Evolutionary conservation across 1,140 invertebrate genomes (phyloP).

Genomic region (Monomorium pharaonis): DNA sequence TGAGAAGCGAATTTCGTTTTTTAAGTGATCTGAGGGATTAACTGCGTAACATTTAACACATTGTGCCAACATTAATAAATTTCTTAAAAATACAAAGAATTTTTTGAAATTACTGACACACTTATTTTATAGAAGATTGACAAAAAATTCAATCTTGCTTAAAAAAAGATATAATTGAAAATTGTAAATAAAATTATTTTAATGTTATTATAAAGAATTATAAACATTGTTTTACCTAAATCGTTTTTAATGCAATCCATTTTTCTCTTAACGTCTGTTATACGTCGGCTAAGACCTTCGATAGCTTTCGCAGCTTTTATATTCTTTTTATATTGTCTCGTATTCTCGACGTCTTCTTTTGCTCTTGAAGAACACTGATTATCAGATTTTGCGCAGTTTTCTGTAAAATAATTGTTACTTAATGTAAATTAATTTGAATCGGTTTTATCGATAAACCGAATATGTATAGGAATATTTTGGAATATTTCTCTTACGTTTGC

Average conservation of each 20-base stretch:
- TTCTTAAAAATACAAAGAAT: neutral
- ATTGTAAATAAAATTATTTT: neutral
- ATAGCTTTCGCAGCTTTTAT: slow-evolving; percentile 16
- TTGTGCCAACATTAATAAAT: neutral
- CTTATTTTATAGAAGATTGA: neutral
- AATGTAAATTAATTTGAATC: neutral
- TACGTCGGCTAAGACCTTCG: neutral
- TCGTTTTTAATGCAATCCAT: slow-evolving; percentile 3
- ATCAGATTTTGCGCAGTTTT: neutral
- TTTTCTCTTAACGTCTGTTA: neutral
- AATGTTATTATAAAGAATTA: neutral
- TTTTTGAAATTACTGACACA: neutral
- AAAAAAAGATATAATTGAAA: neutral
- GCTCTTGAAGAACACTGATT: neutral
- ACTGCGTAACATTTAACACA: neutral
- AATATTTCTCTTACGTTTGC: neutral
- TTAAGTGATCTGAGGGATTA: neutral
- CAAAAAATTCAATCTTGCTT: neutral
- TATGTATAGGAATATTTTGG: neutral
- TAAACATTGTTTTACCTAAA: neutral
- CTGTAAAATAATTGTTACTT: slow-evolving; percentile 14
- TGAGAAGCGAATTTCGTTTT: neutral
- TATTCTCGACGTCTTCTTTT: neutral
- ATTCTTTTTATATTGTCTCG: neutral
- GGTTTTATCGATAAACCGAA: neutral